Conservation (phyloP, 1,140 invertebrate species). For the Zeugodacus cucurbitae region DNA sequence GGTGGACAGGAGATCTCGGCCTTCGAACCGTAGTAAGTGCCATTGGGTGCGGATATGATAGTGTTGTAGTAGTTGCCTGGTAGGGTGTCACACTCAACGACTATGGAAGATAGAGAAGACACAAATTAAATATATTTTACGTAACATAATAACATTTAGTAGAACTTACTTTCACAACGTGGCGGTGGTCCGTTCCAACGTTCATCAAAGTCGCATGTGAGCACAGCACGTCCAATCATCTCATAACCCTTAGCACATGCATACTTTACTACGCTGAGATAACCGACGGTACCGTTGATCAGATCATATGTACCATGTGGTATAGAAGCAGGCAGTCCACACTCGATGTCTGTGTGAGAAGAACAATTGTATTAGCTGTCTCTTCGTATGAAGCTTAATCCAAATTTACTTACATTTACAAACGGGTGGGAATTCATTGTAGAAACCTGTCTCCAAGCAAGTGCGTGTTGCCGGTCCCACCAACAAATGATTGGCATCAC, state of each 20-base stretch:
- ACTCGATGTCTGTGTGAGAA: constrained; percentile 80
- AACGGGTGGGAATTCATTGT: constrained; percentile 92
- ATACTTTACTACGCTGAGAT: constrained; percentile 87
- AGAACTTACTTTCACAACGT: constrained; percentile 79
- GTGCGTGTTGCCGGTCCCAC: constrained; percentile 85
- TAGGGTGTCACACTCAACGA: constrained; percentile 81
- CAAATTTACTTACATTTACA: constrained; percentile 81
- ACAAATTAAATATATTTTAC: not conserved
- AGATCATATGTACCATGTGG: constrained; percentile 83
- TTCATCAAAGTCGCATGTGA: constrained; percentile 92
- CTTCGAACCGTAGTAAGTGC: constrained; percentile 75
- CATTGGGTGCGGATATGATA: constrained; percentile 73
- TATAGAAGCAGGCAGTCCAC: constrained; percentile 88
- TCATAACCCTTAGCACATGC: constrained; percentile 85
- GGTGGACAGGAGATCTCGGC: constrained; percentile 82
- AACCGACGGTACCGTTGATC: constrained; percentile 85
- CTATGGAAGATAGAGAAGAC: constrained; percentile 64
- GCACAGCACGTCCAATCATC: constrained; percentile 81
- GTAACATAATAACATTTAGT: not conserved
- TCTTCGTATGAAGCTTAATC: not conserved
- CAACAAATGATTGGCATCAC: constrained; percentile 86
- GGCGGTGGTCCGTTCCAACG: constrained; percentile 94
- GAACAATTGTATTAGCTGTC: not conserved
- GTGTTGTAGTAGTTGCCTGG: constrained; percentile 78
- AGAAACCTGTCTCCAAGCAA: constrained; percentile 91